These are phyloP conservation scores for Cyprinodon tularosa DNA, from an alignment of 2,113 vertebrate species.

Conservation along the genomic window DNA sequence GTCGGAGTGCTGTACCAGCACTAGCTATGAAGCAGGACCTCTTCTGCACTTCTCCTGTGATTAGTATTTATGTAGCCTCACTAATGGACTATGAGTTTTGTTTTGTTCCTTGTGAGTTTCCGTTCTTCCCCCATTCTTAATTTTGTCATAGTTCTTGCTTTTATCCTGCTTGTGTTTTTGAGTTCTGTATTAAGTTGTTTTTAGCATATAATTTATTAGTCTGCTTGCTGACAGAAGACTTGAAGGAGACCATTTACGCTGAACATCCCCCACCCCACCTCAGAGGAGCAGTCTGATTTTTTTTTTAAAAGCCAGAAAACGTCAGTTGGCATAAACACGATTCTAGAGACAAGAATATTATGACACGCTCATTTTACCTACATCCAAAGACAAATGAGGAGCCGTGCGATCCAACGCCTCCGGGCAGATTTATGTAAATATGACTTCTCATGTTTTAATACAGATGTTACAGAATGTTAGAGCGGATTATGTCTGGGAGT, in stretches of 20 bases:
- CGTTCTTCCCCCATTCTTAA: constrained; percentile 22
- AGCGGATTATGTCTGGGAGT: constrained; percentile 55
- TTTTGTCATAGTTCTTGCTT: constrained; percentile 54
- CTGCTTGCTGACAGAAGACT: constrained; percentile 55
- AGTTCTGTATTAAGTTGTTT: constrained; percentile 62
- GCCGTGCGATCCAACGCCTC: constrained; percentile 34
- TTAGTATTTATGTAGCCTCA: constrained; percentile 66
- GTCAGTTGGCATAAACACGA: constrained; percentile 48
- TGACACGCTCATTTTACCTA: constrained; percentile 32
- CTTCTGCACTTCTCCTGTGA: constrained; percentile 46
- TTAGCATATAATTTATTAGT: constrained; percentile 78
- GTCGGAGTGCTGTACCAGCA: constrained; percentile 38
- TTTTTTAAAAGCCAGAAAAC: constrained; percentile 27
- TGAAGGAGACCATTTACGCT: constrained; percentile 61
- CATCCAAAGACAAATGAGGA: constrained; percentile 43
- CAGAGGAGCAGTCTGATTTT: constrained; percentile 28
- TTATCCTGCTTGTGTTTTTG: constrained; percentile 58
- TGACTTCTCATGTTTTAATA: constrained; percentile 52
- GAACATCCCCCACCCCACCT: constrained; percentile 28
- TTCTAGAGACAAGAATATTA: constrained; percentile 35
- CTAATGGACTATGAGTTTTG: constrained; percentile 53
- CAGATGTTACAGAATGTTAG: constrained; percentile 55
- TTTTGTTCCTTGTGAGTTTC: constrained; percentile 18
- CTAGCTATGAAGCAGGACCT: constrained; percentile 28
- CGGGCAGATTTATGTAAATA: constrained; percentile 56